Base-by-base conservation (phyloP, 1,140 invertebrate species). In the Hyposmocoma kahamanoa region DNA sequence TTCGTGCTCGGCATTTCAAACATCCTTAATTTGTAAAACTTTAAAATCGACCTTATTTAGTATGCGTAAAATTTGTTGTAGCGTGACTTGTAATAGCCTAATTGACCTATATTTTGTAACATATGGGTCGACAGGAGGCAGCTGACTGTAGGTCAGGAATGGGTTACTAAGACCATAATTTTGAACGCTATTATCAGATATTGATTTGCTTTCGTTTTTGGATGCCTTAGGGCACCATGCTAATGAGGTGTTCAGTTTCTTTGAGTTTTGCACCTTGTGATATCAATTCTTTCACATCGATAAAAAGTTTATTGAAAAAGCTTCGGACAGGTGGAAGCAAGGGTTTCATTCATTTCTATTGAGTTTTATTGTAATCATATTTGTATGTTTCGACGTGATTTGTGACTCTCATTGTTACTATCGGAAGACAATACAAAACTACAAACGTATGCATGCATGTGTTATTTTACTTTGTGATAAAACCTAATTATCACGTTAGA, bases 181-280 rank as follows among this genome's bases (percentile, higher is more conserved):
- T 73, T 46, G 58, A 47, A 58, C 49, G 62, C 60, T 67, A 73
- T 77, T 79, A 78, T 70, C 57, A 49, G 53, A 69, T 67, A 73
- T 67, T 53, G 61, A 72, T 80, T 84, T 78, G 56, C 66, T 82
- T 77, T 80, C 53, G 77, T 84, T 71, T 66, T 63, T 30, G 44
- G 47, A 62, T 61, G 50, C 65, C 70, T 62, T 47, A 53, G 46
- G 67, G 67, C 66, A 28, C 50, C 39, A 67, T 71, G 53, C 43
- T 81, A 77, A 71, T 79, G 76, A 68, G 64, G 56, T 62, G 60
- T 76, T 76, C 59, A 56, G 53, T 67, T 67, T 66, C 57, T 64
- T 62, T 59, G 56, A 60, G 48, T 67, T 76, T 74, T 78, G 67
- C 75, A 79, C 75, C 77, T 79, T 84, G 74, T 72, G 71, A 53